A percentile compares a stretch with the other conserved stretches of the same genome.
phyloP scores from a whole-genome alignment of 2,797 vertebrate genomes.

The Lophotriccus pileatus region DNA sequence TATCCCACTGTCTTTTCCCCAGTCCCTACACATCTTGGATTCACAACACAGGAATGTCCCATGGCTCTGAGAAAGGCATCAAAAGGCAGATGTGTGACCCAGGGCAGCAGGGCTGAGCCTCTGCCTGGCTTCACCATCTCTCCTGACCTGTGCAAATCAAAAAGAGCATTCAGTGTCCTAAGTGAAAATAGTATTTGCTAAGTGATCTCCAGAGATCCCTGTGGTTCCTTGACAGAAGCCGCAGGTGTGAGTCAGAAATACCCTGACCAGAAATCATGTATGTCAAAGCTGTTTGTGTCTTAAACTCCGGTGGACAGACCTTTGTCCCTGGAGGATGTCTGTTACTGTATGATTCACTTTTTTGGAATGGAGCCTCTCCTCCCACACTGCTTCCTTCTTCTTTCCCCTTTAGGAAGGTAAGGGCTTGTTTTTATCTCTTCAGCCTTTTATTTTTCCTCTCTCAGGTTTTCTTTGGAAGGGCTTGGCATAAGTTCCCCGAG shows the following conservation, averaged over 20 bases:
- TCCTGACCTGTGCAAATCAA: background rate
- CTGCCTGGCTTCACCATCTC: background rate
- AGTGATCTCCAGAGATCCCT: background rate
- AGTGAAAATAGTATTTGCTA: background rate
- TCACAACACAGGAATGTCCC: rapidly evolving
- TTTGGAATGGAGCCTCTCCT: background rate
- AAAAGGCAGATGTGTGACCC: background rate
- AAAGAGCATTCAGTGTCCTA: background rate
- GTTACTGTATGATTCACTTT: background rate
- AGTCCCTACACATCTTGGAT: background rate
- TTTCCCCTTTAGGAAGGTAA: constrained; percentile 1
- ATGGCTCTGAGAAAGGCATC: background rate
- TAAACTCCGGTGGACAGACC: background rate
- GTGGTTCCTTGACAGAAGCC: background rate
- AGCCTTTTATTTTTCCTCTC: background rate
- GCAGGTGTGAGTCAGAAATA: background rate
- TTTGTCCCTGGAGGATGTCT: background rate
- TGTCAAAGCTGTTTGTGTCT: background rate
- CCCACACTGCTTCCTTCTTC: constrained; percentile 5
- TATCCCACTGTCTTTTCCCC: background rate
- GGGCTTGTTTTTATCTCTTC: background rate
- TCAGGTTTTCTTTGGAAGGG: background rate
- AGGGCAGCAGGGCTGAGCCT: background rate
- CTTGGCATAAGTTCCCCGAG: background rate
- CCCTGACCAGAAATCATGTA: background rate